Evolutionary conservation across 2,888 invertebrate genomes (phyloP).

Genomic region (Lymantria monacha): DNA sequence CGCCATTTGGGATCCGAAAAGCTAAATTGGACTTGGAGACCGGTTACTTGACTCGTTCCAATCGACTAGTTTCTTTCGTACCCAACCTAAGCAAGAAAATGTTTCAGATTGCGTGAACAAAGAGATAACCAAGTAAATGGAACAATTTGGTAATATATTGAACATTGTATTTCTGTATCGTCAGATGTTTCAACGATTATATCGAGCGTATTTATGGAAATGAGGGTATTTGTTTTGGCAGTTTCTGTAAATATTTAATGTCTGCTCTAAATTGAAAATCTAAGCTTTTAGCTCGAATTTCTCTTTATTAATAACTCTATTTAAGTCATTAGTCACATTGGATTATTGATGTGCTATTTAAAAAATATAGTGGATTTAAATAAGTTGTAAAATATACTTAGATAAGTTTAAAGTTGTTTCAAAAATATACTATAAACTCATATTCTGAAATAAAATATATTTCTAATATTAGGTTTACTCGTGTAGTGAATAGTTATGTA

Average conservation of each 20-base stretch:
- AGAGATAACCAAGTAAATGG: slow-evolving; percentile 23
- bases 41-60: slow-evolving; percentile 44
- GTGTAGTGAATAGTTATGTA: no score
- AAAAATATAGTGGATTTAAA: no score
- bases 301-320: no score
- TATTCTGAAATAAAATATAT: no score
- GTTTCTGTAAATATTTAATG: slow-evolving; percentile 17
- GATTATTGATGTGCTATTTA: no score
- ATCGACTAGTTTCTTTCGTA: slow-evolving; percentile 44
- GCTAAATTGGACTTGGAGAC: slow-evolving; percentile 56
- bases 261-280: slow-evolving; percentile 28
- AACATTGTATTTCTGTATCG: slow-evolving; percentile 14
- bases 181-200: slow-evolving; percentile 28
- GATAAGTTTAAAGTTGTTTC: no score
- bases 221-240: slow-evolving; percentile 27
- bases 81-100: slow-evolving; percentile 25
- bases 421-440: no score
- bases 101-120: slow-evolving; percentile 25
- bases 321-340: no score
- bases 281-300: no score
- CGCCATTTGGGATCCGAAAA: slow-evolving; percentile 47
- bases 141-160: slow-evolving; percentile 22
- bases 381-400: no score
- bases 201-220: slow-evolving; percentile 31
- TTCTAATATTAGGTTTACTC: no score